Percentiles rank a stretch among this genome's conserved stretches.
phyloP scores from a whole-genome alignment of 2,113 vertebrate species.

The Panurus biarmicus region DNA sequence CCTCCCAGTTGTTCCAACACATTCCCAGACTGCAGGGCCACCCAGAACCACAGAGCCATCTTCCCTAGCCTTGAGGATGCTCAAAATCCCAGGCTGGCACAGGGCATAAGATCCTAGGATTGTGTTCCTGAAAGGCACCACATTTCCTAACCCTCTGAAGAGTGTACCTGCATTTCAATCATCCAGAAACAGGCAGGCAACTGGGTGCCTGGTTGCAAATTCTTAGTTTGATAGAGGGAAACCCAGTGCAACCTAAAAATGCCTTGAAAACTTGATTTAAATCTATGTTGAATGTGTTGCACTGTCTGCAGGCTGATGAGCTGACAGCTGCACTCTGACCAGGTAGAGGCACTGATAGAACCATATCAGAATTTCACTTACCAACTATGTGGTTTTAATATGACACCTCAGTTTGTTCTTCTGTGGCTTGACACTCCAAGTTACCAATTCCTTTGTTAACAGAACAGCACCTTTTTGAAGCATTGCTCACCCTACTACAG shows the following conservation, averaged over 20 bases:
- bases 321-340: background rate
- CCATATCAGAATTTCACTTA: background rate
- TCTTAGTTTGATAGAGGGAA: background rate
- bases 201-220: background rate
- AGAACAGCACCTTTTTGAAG: background rate
- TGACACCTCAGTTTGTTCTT: background rate
- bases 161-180: background rate
- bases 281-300: background rate
- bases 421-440: background rate
- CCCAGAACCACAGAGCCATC: background rate
- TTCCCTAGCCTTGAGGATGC: background rate
- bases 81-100: background rate
- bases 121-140: background rate
- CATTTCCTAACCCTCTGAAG: background rate
- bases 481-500: background rate
- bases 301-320: background rate
- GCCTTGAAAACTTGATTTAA: background rate
- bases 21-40: background rate
- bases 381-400: background rate
- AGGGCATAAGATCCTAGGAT: background rate
- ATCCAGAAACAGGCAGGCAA: background rate
- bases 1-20: background rate
- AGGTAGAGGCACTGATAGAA: rapidly evolving
- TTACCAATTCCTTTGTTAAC: background rate
- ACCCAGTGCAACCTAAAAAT: background rate